phyloP scores from a whole-genome alignment of 2,888 invertebrate genomes.

The Synanthedon andrenaeformis region DNA sequence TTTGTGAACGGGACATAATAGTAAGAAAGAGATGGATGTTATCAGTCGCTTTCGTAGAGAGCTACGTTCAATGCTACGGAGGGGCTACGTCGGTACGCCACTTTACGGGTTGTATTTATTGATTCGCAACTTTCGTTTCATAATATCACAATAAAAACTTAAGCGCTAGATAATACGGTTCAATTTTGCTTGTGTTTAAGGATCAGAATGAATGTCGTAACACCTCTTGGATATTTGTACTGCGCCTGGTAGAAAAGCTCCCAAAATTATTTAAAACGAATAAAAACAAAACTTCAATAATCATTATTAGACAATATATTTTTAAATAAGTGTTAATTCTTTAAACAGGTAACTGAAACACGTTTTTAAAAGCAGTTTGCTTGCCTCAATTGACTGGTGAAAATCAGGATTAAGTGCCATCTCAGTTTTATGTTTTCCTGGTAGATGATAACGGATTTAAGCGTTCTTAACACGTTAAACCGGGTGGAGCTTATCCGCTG shows the following conservation, averaged over 20 bases:
- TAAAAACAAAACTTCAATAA: too few species aligned
- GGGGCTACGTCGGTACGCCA: constrained; percentile 11
- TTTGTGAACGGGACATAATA: too few species aligned
- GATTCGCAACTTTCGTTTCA: constrained; percentile 21
- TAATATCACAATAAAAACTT: not conserved
- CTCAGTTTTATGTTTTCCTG: constrained; percentile 36
- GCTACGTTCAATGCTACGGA: constrained; percentile 36
- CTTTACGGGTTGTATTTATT: constrained; percentile 12
- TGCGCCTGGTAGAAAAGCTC: constrained; percentile 11
- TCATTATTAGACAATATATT: too few species aligned
- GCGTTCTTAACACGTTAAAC: constrained; percentile 51
- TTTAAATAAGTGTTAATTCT: too few species aligned
- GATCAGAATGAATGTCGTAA: constrained; percentile 5
- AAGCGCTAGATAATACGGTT: not conserved
- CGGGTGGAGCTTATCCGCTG: constrained; percentile 38
- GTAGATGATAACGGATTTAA: constrained; percentile 54
- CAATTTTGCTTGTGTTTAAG: not conserved
- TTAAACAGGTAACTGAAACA: too few species aligned
- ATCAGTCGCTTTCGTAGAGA: constrained; percentile 4
- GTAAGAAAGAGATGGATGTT: constrained; percentile 19
- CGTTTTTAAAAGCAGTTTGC: too few species aligned
- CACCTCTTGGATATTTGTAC: constrained; percentile 2
- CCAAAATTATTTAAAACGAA: not conserved
- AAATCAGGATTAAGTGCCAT: constrained; percentile 7
- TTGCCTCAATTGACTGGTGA: not conserved